Evolutionary conservation across 2,113 vertebrate species (phyloP), one percentile per base, ranked within the genome.

Genomic region (Stigmatopora nigra): DNA sequence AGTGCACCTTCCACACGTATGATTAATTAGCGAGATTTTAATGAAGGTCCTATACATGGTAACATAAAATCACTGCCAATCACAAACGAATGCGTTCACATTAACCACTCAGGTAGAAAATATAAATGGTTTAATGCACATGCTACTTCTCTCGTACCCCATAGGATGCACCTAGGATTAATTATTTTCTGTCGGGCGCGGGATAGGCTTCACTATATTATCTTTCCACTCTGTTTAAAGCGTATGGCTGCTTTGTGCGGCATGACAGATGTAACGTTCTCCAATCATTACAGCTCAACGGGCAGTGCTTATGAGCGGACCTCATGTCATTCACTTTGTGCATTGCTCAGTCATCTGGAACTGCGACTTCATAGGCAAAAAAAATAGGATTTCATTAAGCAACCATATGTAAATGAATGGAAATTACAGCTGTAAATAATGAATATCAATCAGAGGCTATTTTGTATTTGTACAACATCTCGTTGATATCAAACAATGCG

Each of bases 181-280:
- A 84, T 84, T 84, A 73, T 72, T 81, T 83, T 70, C 78, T 84
- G 68, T 71, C 41, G 77, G 59, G 73, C 73, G 68, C 82, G 69
- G 79, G 84, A 84, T 83, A 73, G 72, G 71, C 64, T 83, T 82
- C 74, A 78, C 75, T 82, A 63, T 81, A 81, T 78, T 84, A 78
- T 84, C 81, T 84, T 82, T 84, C 83, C 78, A 84, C 73, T 82
- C 74, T 79, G 81, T 80, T 86, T 64, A 72, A 76, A 80, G 69
- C 49, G 1, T 61, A 71, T 51, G 66, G 74, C 72, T 48, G 44
- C 66, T 80, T 70, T 79, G 73, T 72, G 80, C 83, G 73, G 55
- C 79, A 76, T 72, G 77, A 74, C 86, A 80, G 74, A 80, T 84
- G 73, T 78, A 85, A 78, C 76, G 74, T 69, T 72, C 67, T 74